phyloP scores from a whole-genome alignment of 30 jellyfish, hydroid and myxozoan species.

The Nemopilema nomurai region DNA sequence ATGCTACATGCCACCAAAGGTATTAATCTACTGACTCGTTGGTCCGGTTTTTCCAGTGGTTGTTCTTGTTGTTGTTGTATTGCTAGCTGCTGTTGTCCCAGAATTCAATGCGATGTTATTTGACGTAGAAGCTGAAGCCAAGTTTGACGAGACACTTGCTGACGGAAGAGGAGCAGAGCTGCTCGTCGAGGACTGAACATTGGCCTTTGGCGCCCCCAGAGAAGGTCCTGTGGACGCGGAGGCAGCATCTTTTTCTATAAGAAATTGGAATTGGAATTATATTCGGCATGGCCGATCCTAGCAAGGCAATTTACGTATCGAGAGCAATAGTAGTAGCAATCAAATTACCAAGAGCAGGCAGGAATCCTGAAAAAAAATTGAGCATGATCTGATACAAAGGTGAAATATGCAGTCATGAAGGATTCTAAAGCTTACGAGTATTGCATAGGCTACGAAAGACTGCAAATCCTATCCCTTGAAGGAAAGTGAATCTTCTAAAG shows the following conservation, averaged over 20 bases:
- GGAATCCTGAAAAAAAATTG: too few species aligned
- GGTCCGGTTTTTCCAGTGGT: constrained; percentile 59
- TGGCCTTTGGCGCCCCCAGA: neutral
- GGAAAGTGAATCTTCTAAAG: too few species aligned
- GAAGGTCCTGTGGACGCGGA: constrained; percentile 24
- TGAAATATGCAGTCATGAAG: too few species aligned
- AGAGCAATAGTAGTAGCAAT: too few species aligned
- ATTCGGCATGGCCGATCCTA: neutral
- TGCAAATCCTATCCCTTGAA: too few species aligned
- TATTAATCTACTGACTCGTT: constrained; percentile 33
- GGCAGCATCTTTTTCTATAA: constrained; percentile 30
- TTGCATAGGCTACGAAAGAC: too few species aligned
- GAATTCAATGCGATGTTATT: constrained; percentile 8
- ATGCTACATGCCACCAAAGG: too few species aligned
- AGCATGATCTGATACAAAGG: too few species aligned
- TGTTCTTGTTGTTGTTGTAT: constrained; percentile 33
- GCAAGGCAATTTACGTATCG: too few species aligned
- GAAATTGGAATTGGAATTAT: neutral
- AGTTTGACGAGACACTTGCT: neutral
- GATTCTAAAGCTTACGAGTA: too few species aligned
- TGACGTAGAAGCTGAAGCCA: constrained; percentile 11
- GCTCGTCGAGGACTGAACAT: neutral
- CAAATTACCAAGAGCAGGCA: too few species aligned
- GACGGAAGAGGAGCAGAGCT: constrained; percentile 6
- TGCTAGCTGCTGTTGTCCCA: constrained; percentile 85